Percentiles rank a stretch among this genome's conserved stretches.
These are phyloP conservation scores for Callospermophilus lateralis DNA, from an alignment of 2,113 vertebrate species.

Conservation along the genomic window DNA sequence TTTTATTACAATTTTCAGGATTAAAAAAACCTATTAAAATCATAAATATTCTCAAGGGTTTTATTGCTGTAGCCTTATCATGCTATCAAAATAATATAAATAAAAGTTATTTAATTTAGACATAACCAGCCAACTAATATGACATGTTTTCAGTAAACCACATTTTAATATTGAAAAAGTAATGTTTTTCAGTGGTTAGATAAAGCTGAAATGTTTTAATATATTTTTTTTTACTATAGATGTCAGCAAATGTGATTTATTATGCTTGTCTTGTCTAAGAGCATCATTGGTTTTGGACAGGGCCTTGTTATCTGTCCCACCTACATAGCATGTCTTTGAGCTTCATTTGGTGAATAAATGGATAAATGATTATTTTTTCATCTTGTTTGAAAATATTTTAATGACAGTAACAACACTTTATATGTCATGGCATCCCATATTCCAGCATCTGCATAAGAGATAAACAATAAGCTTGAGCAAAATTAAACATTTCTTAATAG, in stretches of 20 bases:
- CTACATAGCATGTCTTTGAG: background rate
- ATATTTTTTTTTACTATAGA: background rate
- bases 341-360: background rate
- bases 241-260: background rate
- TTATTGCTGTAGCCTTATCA: background rate
- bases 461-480: background rate
- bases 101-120: background rate
- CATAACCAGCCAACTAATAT: background rate
- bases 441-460: background rate
- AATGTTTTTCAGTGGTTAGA: background rate
- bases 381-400: background rate
- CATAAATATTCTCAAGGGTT: background rate
- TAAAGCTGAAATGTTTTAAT: background rate
- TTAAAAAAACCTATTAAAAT: background rate
- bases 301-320: background rate
- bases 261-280: background rate
- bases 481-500: background rate
- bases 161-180: background rate
- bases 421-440: background rate
- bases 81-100: background rate
- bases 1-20: background rate
- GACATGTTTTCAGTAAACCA: background rate
- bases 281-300: background rate
- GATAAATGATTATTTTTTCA: background rate
- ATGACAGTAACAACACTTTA: background rate